Conservation (phyloP, 1,140 invertebrate species). For the Chlorops oryzae region DNA sequence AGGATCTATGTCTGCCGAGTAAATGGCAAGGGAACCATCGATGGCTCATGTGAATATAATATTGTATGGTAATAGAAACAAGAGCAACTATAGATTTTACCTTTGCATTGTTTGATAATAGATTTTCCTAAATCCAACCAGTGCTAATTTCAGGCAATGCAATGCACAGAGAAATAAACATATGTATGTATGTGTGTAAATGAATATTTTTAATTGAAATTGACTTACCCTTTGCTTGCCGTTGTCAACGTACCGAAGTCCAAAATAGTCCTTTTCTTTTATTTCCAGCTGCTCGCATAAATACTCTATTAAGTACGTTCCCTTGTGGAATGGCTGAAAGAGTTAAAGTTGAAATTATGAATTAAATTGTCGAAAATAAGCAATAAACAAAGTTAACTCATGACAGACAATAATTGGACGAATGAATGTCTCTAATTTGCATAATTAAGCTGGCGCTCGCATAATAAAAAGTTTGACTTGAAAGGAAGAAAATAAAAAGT, state of each 20-base stretch:
- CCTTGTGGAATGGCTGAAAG: conserved; percentile 81
- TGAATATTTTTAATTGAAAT: too few species aligned
- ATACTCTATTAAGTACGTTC: conserved; percentile 86
- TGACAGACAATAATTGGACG: too few species aligned
- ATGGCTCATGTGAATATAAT: not conserved
- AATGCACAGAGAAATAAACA: conserved; percentile 65
- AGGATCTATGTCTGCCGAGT: conserved; percentile 68
- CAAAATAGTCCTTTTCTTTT: conserved; percentile 95
- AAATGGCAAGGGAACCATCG: not conserved
- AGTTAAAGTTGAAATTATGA: too few species aligned
- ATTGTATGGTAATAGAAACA: not conserved
- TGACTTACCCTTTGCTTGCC: conserved; percentile 81
- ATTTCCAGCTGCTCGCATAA: conserved; percentile 90
- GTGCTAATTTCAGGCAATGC: conserved; percentile 70
- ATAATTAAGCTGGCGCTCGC: too few species aligned
- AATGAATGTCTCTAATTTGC: too few species aligned
- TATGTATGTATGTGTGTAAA: not conserved
- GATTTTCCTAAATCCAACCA: conserved; percentile 93
- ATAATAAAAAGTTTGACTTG: too few species aligned
- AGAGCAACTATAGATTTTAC: conserved; percentile 51
- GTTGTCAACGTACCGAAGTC: conserved; percentile 87
- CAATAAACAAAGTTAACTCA: too few species aligned
- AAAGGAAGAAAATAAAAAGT: too few species aligned
- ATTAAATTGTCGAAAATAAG: too few species aligned
- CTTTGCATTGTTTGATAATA: conserved; percentile 92